phyloP scores from a whole-genome alignment of 2,888 invertebrate species.

The Falcaria lacertinaria region DNA sequence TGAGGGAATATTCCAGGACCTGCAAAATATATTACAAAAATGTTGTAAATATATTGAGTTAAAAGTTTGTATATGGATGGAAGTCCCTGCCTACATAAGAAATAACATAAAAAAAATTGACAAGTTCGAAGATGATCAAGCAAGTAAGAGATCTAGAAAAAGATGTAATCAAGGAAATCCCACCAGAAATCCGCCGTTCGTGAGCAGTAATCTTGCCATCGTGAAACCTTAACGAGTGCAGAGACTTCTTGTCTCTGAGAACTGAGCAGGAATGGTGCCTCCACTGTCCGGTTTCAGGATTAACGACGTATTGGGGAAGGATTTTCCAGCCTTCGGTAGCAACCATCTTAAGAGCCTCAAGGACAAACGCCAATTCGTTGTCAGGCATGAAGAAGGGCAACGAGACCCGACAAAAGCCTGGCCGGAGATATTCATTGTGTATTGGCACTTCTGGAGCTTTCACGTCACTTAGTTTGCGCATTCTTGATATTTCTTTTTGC shows the following conservation, averaged over 20 bases:
- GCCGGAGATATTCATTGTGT: constrained; percentile 85
- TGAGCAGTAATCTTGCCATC: constrained; percentile 87
- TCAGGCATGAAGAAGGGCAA: constrained; percentile 92
- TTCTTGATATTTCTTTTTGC: constrained; percentile 66
- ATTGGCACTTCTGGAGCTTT: constrained; percentile 67
- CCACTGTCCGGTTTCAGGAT: constrained; percentile 94
- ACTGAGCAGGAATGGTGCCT: constrained; percentile 89
- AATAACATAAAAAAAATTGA: too few relatives aligned
- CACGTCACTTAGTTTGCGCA: constrained; percentile 62
- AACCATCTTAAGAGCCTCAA: constrained; percentile 92
- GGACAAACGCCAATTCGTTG: constrained; percentile 87
- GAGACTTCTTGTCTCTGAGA: constrained; percentile 90
- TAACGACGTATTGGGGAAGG: constrained; percentile 91
- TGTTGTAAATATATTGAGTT: too few relatives aligned
- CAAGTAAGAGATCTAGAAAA: too few relatives aligned
- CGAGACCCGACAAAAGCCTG: constrained; percentile 92
- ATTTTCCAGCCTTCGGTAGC: constrained; percentile 94
- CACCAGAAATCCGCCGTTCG: constrained; percentile 84
- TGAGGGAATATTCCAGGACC: constrained; percentile 86
- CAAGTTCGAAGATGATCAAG: too few relatives aligned
- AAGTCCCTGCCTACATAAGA: too few relatives aligned
- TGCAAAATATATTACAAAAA: too few relatives aligned
- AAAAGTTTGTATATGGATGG: too few relatives aligned
- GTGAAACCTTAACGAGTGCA: constrained; percentile 86
- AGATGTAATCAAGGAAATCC: constrained; percentile 24